Evolutionary conservation across 2,888 invertebrate genomes (phyloP), one percentile per base, ranked within the genome.

Genomic region (Lasioglossum villosulum): DNA sequence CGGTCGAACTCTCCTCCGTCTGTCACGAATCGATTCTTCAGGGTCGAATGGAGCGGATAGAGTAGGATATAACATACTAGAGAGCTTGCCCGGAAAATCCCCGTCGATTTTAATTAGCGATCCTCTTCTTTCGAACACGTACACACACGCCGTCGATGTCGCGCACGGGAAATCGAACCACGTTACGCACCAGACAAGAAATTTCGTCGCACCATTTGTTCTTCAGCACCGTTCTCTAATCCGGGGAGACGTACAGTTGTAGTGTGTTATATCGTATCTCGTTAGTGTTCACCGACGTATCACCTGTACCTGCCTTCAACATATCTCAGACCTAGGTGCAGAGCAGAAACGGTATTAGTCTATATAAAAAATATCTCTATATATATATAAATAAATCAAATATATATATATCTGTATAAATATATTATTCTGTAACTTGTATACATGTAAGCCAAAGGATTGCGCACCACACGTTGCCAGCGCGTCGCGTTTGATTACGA

Each of bases 401-500:
- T 2, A 59, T 59, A 59, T 59, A 59, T 59, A 34, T 66, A 66
- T 66, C 16, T 66, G 14, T 30, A 30, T 66, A 34, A 16, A 66
- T 66, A 34, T 66, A 66, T 66, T 66, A 66, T 37, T 76, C 82
- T 88, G 87, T 82, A 86, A 79, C 59, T 56, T 82, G 80, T 88
- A 89, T 89, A 85, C 75, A 75, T 70, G 83, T 85, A 91, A 91
- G 88, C 91, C 90, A 91, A 92, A 91, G 91, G 88, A 90, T 90
- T 90, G 80, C 88, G 87, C 88, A 82, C 88, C 66, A 19, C 78
- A 86, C 78, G 80, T 80, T 86, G 86, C 77, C 78, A 82, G 45
- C 71, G 89, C 88, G 84, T 84, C 88, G 86, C 89, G 89, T 91
- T 92, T 92, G 90, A 91, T 92, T 92, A 90, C 68, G 85, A 91